Base-by-base conservation (phyloP, 23 tunicate genomes). In the Botrylloides violaceus region DNA sequence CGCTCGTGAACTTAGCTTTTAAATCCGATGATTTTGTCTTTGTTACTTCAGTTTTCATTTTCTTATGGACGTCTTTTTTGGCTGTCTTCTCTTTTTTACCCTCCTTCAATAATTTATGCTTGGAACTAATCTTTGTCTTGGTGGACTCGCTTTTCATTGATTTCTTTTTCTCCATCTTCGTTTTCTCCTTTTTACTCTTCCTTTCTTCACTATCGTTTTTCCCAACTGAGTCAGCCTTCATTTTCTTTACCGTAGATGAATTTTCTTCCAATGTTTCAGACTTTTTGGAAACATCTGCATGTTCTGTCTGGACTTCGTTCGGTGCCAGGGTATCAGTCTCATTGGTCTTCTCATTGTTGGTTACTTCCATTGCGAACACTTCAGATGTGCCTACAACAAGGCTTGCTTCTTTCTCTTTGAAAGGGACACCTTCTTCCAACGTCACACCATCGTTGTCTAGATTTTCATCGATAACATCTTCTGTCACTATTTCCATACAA, bases 401-500 rank as follows among this genome's bases (percentile, higher is more conserved):
- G n/a, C n/a, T n/a, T n/a, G n/a, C n/a, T n/a, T n/a, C n/a, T n/a
- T n/a, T n/a, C n/a, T n/a, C n/a, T n/a, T n/a, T n/a, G n/a, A n/a
- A n/a, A n/a, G n/a, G n/a, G n/a, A n/a, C n/a, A n/a, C n/a, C n/a
- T n/a, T n/a, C n/a, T n/a, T n/a, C n/a, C n/a, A n/a, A n/a, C n/a
- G n/a, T n/a, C n/a, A n/a, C n/a, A n/a, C n/a, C n/a, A n/a, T n/a
- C n/a, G n/a, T n/a, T n/a, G n/a, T n/a, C n/a, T n/a, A n/a, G n/a
- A n/a, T n/a, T n/a, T n/a, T n/a, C n/a, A n/a, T n/a, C n/a, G n/a
- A n/a, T n/a, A n/a, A n/a, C n/a, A n/a, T n/a, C n/a, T n/a, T n/a
- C n/a, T n/a, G n/a, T 29, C 3, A 4, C 62, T 23, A 58, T 58
- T 34, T 63, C 70, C 70, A 63, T 63, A 28, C 70, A 63, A 31